Conservation (phyloP, 1,140 invertebrate species). For the Arctopsyche grandis region DNA sequence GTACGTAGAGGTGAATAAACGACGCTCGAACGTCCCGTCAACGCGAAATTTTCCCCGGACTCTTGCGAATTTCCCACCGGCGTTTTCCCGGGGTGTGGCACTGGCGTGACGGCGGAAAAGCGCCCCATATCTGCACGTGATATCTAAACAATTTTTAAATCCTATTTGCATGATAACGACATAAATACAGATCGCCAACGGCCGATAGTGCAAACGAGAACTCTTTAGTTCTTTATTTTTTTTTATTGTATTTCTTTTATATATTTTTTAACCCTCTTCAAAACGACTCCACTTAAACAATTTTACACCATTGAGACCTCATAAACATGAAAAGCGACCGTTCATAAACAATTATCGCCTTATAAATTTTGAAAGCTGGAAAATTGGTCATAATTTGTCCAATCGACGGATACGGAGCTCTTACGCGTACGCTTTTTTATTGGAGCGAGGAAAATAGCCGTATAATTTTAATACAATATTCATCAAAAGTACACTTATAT, state of each 20-base stretch:
- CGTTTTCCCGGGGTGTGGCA: slow-evolving; percentile 31
- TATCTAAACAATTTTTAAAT: slow-evolving; percentile 45
- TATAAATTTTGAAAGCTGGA: too few relatives aligned
- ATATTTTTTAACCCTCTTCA: background rate
- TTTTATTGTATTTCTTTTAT: background rate
- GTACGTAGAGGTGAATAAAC: too few relatives aligned
- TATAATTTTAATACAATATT: too few relatives aligned
- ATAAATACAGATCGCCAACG: slow-evolving; percentile 36
- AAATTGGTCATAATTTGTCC: too few relatives aligned
- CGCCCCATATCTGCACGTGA: slow-evolving; percentile 29
- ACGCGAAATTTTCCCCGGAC: background rate
- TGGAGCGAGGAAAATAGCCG: too few relatives aligned
- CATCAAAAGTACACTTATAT: too few relatives aligned
- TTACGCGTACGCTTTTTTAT: too few relatives aligned
- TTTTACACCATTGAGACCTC: slow-evolving; percentile 7
- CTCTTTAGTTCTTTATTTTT: background rate
- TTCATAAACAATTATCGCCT: background rate
- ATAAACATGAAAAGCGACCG: background rate
- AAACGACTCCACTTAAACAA: background rate
- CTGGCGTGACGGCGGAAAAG: slow-evolving; percentile 42
- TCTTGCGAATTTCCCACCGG: slow-evolving; percentile 15
- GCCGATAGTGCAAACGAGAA: slow-evolving; percentile 37
- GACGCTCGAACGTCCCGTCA: too few relatives aligned
- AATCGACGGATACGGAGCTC: too few relatives aligned
- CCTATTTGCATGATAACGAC: slow-evolving; percentile 45